Evolutionary conservation across 2,888 invertebrate species (phyloP), one percentile per base, ranked within the genome.

Genomic region (Microdon myrmicae): DNA sequence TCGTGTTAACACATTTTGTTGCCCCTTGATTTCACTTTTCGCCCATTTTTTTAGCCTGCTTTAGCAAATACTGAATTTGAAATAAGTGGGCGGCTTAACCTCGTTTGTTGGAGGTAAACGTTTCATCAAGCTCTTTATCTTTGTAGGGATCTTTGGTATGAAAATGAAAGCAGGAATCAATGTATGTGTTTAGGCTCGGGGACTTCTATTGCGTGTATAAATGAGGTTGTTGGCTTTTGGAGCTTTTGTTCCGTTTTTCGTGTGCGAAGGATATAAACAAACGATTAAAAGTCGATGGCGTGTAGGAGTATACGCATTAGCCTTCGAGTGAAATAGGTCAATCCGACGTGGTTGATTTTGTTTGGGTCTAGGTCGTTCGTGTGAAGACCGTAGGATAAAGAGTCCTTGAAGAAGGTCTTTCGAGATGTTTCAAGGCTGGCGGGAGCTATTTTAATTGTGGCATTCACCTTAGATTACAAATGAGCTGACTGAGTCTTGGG

Each of bases 41-140:
- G 43, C 38, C 9, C 31, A 16, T 17, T 5, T 53, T 14, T 32
- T 25, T 31, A 38, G 14, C 13, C n/a, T n/a, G 54, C 64, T 58
- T 53, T 48, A 51, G 51, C 58, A 58, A 58, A 58, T 58, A 49
- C 44, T 38, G 38, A 51, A 34, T 51, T 26, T 34, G 14, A 22
- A 31, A 41, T 41, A 45, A 37, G 26, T 45, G 58, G 43, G 58
- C 58, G 53, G 64, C 58, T 58, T 58, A 58, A 58, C 47, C 64
- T 51, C 47, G 58, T 53, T 58, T 64, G 51, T 47, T 47, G 32
- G 56, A 45, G 56, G 58, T 47, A 64, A 58, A 58, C 64, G 58
- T 58, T 58, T 35, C 58, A 37, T 64, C 53, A 58, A n/a, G n/a
- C n/a, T n/a, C n/a, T n/a, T n/a, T 58, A 39, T 47, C 58, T 43